A percentile compares a stretch with the other conserved stretches of the same genome.
phyloP scores from a whole-genome alignment of 2,113 vertebrate species.

The Zonotrichia leucophrys region DNA sequence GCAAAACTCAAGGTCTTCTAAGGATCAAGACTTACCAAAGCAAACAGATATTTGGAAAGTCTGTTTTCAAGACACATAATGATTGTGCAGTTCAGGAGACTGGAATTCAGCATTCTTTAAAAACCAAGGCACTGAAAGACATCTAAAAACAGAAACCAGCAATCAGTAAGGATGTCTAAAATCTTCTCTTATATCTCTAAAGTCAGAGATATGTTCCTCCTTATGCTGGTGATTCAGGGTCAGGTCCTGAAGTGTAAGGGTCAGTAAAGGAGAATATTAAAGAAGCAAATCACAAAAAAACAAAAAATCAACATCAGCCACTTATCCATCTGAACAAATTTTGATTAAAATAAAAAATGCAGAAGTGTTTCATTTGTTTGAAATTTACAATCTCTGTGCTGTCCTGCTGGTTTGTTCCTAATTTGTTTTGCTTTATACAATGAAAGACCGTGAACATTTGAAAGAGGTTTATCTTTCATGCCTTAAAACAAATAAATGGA shows the following conservation, averaged over 20 bases:
- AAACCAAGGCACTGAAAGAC: not conserved
- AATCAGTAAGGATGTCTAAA: not conserved
- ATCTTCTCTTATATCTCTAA: not conserved
- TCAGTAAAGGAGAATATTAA: not conserved
- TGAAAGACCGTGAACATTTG: not conserved
- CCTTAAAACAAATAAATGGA: not conserved
- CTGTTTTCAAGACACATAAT: not conserved
- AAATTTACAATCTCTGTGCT: not conserved
- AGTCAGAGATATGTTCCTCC: not conserved
- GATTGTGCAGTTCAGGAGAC: not conserved
- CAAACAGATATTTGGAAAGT: not conserved
- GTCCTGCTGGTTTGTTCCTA: not conserved
- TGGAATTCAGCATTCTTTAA: not conserved
- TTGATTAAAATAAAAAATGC: not conserved
- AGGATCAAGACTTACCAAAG: not conserved
- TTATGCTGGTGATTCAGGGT: not conserved
- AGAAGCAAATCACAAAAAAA: not conserved
- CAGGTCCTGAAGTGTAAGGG: not conserved
- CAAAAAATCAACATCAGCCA: not conserved
- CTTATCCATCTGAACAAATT: not conserved
- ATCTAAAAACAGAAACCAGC: not conserved
- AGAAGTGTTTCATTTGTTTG: conserved; percentile 6
- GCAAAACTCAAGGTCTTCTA: not conserved
- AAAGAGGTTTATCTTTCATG: not conserved
- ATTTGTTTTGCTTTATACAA: conserved; percentile 20